These are phyloP conservation scores for Anarhynchus alexandrinus DNA, from an alignment of 2,113 vertebrate species.

Conservation along the genomic window DNA sequence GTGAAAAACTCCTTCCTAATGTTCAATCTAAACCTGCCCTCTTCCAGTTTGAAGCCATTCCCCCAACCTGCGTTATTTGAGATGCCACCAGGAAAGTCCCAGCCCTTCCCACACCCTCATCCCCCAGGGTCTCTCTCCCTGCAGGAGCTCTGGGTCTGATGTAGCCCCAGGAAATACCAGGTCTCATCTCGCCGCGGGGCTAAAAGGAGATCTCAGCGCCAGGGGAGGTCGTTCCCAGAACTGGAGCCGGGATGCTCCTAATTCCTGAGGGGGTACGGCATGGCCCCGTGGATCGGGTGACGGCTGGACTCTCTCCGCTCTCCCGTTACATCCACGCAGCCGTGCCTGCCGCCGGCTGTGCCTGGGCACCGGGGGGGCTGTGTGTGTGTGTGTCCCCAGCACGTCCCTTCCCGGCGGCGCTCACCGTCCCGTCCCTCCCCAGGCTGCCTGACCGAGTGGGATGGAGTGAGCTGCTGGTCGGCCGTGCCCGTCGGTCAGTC, in stretches of 20 bases:
- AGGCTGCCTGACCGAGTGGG: slow-evolving; percentile 71
- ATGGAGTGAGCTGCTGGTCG: slow-evolving; percentile 70
- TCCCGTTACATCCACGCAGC: not conserved
- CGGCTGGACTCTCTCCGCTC: not conserved
- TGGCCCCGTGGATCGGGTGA: not conserved
- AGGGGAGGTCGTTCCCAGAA: not conserved
- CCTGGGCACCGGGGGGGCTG: not conserved
- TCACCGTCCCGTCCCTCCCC: not conserved
- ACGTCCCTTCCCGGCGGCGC: accelerated
- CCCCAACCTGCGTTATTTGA: not conserved
- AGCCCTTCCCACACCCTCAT: not conserved
- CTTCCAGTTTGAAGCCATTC: no score
- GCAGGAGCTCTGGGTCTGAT: not conserved
- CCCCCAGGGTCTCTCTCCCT: accelerated
- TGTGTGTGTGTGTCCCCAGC: not conserved
- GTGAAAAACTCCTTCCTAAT: no score
- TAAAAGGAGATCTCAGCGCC: not conserved
- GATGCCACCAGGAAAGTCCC: not conserved
- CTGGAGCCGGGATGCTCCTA: not conserved
- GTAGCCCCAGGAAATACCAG: not conserved
- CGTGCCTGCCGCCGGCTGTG: not conserved
- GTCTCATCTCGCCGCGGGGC: accelerated
- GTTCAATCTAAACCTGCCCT: no score
- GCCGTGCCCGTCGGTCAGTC: not conserved
- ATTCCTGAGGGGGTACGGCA: not conserved